Evolutionary conservation across 2,113 vertebrate genomes (phyloP), one percentile per base, ranked within the genome.

Genomic region (Oenanthe oenanthe): DNA sequence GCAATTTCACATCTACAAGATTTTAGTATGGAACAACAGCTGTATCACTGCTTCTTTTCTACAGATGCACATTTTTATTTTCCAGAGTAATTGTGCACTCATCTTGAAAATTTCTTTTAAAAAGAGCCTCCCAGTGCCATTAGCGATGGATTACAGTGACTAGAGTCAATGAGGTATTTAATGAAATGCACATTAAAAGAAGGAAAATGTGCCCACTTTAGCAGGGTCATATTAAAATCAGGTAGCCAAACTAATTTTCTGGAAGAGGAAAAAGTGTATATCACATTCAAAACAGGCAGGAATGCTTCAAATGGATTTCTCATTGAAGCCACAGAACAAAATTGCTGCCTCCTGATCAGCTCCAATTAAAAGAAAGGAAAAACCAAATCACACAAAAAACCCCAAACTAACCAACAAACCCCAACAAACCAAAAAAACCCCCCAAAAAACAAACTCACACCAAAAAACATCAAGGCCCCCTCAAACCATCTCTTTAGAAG

Each of bases 321-420:
- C 42, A 58, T 12, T 42, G 56, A n/a, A 70, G 38, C 24, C 8
- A n/a, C 10, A 48, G 22, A 51, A 78, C 2, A 66, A 32, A 94
- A 73, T 1, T 68, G 25, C 13, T 72, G 25, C 45, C 53, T 67
- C 91, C 53, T 54, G 5, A 72, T 50, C 11, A 54, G 20, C 7
- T 84, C 47, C 28, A 45, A 43, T 65, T 21, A 67, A 62, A 67
- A 67, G 26, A 21, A 42, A 47, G 8, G 5, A 53, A 75, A 51
- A 51, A 17, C 0, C 22, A 89, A 65, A 16, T 5, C 6, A 4
- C 29, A 63, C 6, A 36, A 28, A 40, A 50, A 5, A 0, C 1
- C 5, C 12, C 8, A 75, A 85, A 74, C 4, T 8, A 54, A 73
- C 40, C 14, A 62, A 28, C 13, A 51, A 81, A 61, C 1, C 5